Evolutionary conservation across 2,113 vertebrate genomes (phyloP).

Genomic region (Chauna torquata): DNA sequence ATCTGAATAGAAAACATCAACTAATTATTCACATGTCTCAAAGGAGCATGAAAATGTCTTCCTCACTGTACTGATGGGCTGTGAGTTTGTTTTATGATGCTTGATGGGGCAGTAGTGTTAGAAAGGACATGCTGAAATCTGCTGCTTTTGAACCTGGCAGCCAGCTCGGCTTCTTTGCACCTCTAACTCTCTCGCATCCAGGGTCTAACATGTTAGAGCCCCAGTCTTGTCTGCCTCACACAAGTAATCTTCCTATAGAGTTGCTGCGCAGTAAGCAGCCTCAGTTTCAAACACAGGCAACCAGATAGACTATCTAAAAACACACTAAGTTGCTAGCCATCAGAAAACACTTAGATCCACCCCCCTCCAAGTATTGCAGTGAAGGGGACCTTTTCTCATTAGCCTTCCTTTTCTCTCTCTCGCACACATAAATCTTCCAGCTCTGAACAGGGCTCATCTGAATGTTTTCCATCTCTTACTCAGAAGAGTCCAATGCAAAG

Average conservation of each 20-base stretch:
- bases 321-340: neutral
- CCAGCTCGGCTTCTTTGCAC: neutral
- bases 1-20: neutral
- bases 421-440: neutral
- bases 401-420: neutral
- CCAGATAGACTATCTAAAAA: neutral
- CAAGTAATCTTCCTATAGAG: neutral
- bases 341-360: neutral
- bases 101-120: neutral
- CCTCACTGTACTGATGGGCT: neutral
- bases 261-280: neutral
- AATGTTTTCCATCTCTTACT: neutral
- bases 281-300: neutral
- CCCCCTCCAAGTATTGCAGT: neutral
- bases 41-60: neutral
- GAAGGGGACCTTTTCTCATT: neutral
- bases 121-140: neutral
- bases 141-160: neutral
- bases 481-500: neutral
- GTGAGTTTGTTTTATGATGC: neutral
- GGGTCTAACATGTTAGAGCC: neutral
- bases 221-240: neutral
- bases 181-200: neutral
- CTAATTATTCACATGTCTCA: neutral
- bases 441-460: neutral